phyloP scores from a whole-genome alignment of 2,113 vertebrate species.

The Elgaria multicarinata region DNA sequence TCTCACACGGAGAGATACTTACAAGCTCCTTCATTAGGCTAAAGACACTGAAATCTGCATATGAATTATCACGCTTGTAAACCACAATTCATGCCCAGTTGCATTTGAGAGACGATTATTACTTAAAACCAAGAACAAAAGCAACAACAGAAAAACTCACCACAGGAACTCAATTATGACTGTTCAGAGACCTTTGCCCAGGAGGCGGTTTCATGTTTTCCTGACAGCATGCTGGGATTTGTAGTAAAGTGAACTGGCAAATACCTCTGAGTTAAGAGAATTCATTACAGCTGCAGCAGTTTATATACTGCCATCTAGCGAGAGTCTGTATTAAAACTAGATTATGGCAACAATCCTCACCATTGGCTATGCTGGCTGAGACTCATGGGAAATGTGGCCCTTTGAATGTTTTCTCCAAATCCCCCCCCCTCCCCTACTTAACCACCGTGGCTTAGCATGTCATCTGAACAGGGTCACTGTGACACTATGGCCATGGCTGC shows the following conservation, averaged over 20 bases:
- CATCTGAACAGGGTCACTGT: too few relatives aligned
- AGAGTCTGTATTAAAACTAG: neutral
- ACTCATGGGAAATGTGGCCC: too few relatives aligned
- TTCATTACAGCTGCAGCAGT: conserved; percentile 5
- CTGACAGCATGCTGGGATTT: conserved; percentile 56
- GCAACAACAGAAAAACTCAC: conserved; percentile 31
- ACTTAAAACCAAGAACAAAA: neutral
- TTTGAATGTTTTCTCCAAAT: too few relatives aligned
- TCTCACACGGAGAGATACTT: neutral
- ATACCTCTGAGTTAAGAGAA: rapidly evolving
- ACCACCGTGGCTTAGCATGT: too few relatives aligned
- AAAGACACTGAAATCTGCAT: neutral
- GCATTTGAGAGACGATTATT: neutral
- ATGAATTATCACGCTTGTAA: neutral
- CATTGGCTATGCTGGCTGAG: too few relatives aligned
- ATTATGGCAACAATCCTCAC: neutral
- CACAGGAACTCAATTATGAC: neutral
- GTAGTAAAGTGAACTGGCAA: conserved; percentile 42
- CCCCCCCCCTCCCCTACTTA: too few relatives aligned
- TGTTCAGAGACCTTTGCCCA: conserved; percentile 15
- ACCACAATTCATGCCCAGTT: neutral
- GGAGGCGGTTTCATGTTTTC: conserved; percentile 21
- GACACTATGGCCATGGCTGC: neutral
- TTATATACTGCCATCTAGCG: conserved; percentile 72
- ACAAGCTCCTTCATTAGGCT: neutral